Base-by-base conservation (phyloP, 2,113 vertebrate species). In the Erythrocebus patas region DNA sequence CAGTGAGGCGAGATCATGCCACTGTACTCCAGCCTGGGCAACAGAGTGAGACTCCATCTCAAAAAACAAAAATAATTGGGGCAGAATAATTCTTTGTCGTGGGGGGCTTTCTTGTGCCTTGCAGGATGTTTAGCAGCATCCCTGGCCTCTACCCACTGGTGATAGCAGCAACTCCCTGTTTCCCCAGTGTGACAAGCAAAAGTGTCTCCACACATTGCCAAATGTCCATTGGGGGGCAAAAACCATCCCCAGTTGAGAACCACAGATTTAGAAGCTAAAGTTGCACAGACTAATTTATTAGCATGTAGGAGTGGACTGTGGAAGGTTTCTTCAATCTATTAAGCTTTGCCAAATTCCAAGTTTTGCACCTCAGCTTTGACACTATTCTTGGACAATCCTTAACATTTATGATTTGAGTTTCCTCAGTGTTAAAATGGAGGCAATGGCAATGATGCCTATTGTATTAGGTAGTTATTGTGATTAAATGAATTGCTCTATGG, bases 361-460 rank as follows among this genome's bases (percentile, higher is more conserved):
- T 81, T 95, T 90, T 90, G 70, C 78, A 73, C n/a, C 40, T 91
- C 38, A 80, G 35, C 10, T 89, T 92, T 75, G 75, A 95, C 64
- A 79, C 35, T 90, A n/a, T 40, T 79, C 32, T 92, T 96, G 6
- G 85, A 38, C 8, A 55, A 66, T 75, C 9, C 45, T 83, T 90
- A 50, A 91, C 52, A 83, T 95, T 57, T 78, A 70, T 64, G 6
- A 66, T 84, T 92, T 55, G 12, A 79, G 50, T 80, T 86, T 83
- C 25, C 55, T 95, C 16, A 43, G 3, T 80, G 93, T 73, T 68
- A 68, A 76, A 95, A 75, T 64, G n/a, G 81, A 93, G 23, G 79
- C 22, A 86, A 52, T 40, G 23, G 79, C 22, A 86, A 52, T 40
- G 78, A 64, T 25, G 27, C 22, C 14, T 22, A 61, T 22, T 59